These are phyloP conservation scores for Gonioctena quinquepunctata DNA, from an alignment of 1,140 invertebrate species.

Conservation along the genomic window DNA sequence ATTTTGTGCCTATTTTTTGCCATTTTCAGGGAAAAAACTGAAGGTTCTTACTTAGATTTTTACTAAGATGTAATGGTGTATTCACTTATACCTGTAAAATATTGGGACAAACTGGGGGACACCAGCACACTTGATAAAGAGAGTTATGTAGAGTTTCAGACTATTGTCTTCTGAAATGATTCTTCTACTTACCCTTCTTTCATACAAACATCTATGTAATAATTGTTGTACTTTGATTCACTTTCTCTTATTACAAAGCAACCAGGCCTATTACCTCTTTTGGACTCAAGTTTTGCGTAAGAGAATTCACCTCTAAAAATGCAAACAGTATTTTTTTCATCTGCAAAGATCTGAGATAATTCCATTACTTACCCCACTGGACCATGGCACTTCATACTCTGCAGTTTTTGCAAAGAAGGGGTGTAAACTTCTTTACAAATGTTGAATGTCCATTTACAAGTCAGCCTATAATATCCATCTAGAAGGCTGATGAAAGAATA, in stretches of 20 bases:
- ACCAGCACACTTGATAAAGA: too few relatives aligned
- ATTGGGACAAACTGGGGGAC: too few relatives aligned
- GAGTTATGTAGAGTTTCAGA: too few relatives aligned
- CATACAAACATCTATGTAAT: slow-evolving; percentile 78
- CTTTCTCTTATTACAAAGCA: slow-evolving; percentile 82
- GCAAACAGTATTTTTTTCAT: slow-evolving; percentile 9
- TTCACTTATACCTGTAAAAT: too few relatives aligned
- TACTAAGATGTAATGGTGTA: too few relatives aligned
- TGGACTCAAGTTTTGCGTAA: slow-evolving; percentile 79
- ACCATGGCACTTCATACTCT: slow-evolving; percentile 81
- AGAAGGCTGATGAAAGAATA: slow-evolving; percentile 82
- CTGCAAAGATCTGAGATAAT: background rate
- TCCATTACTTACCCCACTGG: slow-evolving; percentile 66
- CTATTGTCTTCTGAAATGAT: background rate
- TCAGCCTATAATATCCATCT: slow-evolving; percentile 87
- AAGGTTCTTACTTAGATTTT: too few relatives aligned
- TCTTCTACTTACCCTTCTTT: slow-evolving; percentile 62
- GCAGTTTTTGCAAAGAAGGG: slow-evolving; percentile 74
- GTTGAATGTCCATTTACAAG: slow-evolving; percentile 88
- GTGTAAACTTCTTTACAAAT: slow-evolving; percentile 78
- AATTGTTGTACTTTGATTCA: slow-evolving; percentile 75
- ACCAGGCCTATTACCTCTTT: slow-evolving; percentile 72
- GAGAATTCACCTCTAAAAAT: slow-evolving; percentile 76
- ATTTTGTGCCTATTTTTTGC: too few relatives aligned
- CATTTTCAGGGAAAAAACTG: too few relatives aligned